Evolutionary conservation across 64 coral and sea anemone genomes (phyloP).

Genomic region (Stylophora pistillata): DNA sequence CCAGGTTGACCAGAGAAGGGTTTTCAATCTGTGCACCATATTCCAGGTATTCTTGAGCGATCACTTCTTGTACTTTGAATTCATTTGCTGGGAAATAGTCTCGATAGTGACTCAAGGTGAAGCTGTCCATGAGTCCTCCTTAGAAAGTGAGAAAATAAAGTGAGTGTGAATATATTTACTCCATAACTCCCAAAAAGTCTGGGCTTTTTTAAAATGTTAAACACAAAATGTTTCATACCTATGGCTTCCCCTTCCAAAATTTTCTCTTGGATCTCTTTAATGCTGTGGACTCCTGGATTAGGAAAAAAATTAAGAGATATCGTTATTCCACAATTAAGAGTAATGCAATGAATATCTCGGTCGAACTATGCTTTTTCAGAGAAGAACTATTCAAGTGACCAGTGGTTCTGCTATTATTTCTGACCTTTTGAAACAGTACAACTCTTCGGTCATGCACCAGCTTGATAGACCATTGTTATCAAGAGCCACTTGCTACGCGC

Average conservation of each 20-base stretch:
- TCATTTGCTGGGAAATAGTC: not conserved
- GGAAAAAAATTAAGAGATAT: not conserved
- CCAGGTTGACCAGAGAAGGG: not conserved
- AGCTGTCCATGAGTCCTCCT: not conserved
- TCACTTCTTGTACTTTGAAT: constrained; percentile 7
- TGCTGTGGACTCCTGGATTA: not conserved
- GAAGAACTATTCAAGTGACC: no score
- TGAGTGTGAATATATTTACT: no score
- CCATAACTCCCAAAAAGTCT: no score
- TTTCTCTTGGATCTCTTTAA: not conserved
- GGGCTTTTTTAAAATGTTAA: not conserved
- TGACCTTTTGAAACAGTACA: no score
- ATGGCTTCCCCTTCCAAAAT: not conserved
- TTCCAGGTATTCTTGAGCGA: not conserved
- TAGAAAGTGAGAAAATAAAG: not conserved
- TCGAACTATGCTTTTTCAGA: no score
- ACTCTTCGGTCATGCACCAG: no score
- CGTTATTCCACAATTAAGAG: not conserved
- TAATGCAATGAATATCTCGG: no score
- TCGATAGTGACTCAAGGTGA: not conserved
- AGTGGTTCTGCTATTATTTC: no score
- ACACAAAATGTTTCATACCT: not conserved
- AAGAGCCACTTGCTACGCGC: no score
- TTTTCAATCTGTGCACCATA: not conserved
- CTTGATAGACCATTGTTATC: no score